Evolutionary conservation across 2,797 vertebrate species (phyloP).

Genomic region (Chelon auratus): DNA sequence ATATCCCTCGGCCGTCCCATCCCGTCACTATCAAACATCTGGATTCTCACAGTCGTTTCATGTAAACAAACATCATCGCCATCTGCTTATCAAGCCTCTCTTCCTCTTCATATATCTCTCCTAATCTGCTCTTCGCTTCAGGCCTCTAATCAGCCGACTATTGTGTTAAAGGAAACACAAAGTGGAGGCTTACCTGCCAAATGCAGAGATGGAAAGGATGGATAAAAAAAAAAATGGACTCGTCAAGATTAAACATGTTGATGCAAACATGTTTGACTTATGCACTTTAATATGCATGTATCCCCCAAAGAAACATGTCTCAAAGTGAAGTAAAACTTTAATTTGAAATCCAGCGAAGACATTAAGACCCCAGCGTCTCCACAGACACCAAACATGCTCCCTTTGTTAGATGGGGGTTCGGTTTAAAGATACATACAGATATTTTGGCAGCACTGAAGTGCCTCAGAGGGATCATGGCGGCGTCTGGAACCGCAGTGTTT

Average conservation of each 20-base stretch:
- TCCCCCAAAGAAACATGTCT: neutral
- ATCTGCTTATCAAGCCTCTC: constrained; percentile 42
- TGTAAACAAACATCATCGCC: constrained; percentile 58
- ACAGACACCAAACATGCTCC: constrained; percentile 1
- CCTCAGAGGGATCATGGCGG: neutral
- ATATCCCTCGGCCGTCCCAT: neutral
- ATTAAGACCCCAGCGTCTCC: neutral
- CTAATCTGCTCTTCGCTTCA: constrained; percentile 30
- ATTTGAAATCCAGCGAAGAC: neutral
- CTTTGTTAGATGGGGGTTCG: neutral
- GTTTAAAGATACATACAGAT: neutral
- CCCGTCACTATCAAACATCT: constrained; percentile 48
- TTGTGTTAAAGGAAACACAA: constrained; percentile 46
- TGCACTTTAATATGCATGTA: neutral
- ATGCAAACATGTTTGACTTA: constrained; percentile 2
- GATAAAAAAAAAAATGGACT: neutral
- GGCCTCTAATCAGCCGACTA: constrained; percentile 59
- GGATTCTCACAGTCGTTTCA: constrained; percentile 24
- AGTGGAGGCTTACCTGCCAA: constrained; percentile 25
- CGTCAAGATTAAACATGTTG: constrained; percentile 45
- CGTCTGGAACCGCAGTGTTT: neutral
- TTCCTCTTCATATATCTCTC: constrained; percentile 35
- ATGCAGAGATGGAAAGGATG: constrained; percentile 9
- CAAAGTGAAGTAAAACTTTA: neutral
- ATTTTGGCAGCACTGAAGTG: neutral